Evolutionary conservation across 92 coral and sea anemone species (phyloP).

Genomic region (Palythoa grandiflora): DNA sequence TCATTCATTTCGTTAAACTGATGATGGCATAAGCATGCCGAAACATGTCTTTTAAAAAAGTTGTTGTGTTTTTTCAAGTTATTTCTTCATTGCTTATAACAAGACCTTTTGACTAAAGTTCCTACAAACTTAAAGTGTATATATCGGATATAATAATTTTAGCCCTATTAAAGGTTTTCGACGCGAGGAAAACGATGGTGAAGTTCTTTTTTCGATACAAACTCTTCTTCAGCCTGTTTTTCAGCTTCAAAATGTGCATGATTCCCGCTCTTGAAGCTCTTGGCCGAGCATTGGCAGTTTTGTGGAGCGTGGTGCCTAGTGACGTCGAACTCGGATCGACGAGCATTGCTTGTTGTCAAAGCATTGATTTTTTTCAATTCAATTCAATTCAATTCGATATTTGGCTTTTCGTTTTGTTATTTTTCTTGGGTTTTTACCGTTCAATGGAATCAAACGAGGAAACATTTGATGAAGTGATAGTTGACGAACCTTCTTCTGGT

Average conservation of each 20-base stretch:
- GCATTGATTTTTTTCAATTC: no score
- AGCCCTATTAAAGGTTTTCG: neutral
- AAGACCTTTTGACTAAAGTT: no score
- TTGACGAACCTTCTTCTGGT: conserved; percentile 13
- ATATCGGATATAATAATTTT: conserved; percentile 13
- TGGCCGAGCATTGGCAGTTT: conserved; percentile 21
- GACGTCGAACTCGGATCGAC: conserved; percentile 11
- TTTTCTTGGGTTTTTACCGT: neutral
- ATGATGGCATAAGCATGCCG: no score
- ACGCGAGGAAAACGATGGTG: conserved; percentile 20
- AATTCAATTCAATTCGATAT: no score
- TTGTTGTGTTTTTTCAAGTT: no score
- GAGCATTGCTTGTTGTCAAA: neutral
- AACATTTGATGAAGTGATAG: conserved; percentile 17
- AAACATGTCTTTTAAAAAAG: no score
- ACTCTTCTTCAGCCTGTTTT: neutral
- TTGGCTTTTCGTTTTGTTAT: neutral
- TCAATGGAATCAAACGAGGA: conserved; percentile 1
- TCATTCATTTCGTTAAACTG: no score
- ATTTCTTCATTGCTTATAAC: no score
- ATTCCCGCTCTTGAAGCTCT: conserved; percentile 23
- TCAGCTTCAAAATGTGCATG: neutral
- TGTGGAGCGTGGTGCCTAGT: conserved; percentile 24
- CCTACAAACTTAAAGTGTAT: conserved; percentile 12
- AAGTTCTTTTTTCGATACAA: conserved; percentile 9